Conservation (phyloP, 2,797 vertebrate genomes). For the Onychomys torridus region DNA sequence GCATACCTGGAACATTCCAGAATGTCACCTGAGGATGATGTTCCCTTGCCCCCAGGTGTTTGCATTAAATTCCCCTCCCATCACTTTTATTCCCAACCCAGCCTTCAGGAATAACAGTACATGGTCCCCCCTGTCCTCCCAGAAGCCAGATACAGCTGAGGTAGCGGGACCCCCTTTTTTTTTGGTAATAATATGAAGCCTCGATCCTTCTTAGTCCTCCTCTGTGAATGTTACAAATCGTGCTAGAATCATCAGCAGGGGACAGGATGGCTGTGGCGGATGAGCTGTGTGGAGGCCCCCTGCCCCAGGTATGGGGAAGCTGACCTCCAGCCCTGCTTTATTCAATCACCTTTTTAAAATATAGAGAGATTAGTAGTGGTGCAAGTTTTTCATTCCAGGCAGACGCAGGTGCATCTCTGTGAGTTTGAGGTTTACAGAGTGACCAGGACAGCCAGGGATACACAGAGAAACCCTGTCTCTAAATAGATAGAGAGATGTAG, state of each 20-base stretch:
- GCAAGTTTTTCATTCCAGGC: too few species aligned
- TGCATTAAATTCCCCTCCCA: too few species aligned
- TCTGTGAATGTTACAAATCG: not conserved
- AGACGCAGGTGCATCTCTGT: too few species aligned
- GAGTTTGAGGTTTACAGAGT: too few species aligned
- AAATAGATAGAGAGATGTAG: not conserved
- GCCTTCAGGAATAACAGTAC: too few species aligned
- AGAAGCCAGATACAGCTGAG: not conserved
- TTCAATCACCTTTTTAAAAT: too few species aligned
- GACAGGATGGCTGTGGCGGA: too few species aligned
- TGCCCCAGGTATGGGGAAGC: accelerated
- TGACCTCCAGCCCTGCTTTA: not conserved
- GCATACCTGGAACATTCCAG: not conserved
- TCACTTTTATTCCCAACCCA: not conserved
- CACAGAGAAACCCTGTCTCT: too few species aligned
- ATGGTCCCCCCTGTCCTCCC: not conserved
- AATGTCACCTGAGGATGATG: accelerated
- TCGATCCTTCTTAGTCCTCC: not conserved
- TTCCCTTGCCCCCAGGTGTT: not conserved
- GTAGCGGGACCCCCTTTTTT: not conserved
- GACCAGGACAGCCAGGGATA: too few species aligned
- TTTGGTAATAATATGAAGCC: not conserved
- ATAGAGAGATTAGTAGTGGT: too few species aligned
- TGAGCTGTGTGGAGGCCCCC: too few species aligned
- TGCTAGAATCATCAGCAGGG: not conserved